Evolutionary conservation across 2,797 vertebrate genomes (phyloP).

Genomic region (Aselliscus stoliczkanus): DNA sequence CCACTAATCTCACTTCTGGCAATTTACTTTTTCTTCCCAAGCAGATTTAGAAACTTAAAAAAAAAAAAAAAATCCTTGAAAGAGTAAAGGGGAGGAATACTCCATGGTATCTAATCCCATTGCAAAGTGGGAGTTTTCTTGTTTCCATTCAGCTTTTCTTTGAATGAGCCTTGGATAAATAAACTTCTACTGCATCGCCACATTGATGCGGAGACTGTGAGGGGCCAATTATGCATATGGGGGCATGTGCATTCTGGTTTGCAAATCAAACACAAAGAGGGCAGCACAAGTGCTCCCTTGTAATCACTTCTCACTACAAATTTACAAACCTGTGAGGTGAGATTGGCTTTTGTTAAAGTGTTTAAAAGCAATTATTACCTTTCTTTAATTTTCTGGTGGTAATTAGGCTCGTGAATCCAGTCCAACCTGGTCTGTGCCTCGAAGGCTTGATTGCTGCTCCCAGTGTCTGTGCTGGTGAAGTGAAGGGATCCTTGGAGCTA

Average conservation of each 20-base stretch:
- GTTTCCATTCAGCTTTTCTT: slow-evolving; percentile 81
- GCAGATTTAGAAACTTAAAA: slow-evolving; percentile 85
- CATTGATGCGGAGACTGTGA: slow-evolving; percentile 81
- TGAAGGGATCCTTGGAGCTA: slow-evolving; percentile 60
- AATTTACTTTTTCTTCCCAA: slow-evolving; percentile 87
- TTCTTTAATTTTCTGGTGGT: slow-evolving; percentile 80
- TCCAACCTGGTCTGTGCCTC: slow-evolving; percentile 52
- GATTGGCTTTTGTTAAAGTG: slow-evolving; percentile 80
- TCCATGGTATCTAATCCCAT: slow-evolving; percentile 83
- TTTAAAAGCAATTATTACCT: slow-evolving; percentile 85
- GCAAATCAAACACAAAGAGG: slow-evolving; percentile 82
- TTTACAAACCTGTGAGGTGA: slow-evolving; percentile 83
- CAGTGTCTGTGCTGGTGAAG: background rate
- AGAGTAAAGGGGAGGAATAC: slow-evolving; percentile 79
- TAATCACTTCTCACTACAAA: slow-evolving; percentile 80
- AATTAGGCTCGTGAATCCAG: slow-evolving; percentile 76
- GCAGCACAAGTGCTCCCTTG: slow-evolving; percentile 70
- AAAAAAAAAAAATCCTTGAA: slow-evolving; percentile 79
- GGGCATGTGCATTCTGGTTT: slow-evolving; percentile 77
- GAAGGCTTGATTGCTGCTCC: background rate
- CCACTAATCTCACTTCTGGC: slow-evolving; percentile 88
- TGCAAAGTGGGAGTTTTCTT: slow-evolving; percentile 83
- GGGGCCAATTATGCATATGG: slow-evolving; percentile 84
- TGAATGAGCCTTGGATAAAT: slow-evolving; percentile 85
- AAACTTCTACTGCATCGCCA: slow-evolving; percentile 83